These are phyloP conservation scores for Lordiphosa mommai DNA, from an alignment of 1,140 invertebrate species.

Conservation along the genomic window DNA sequence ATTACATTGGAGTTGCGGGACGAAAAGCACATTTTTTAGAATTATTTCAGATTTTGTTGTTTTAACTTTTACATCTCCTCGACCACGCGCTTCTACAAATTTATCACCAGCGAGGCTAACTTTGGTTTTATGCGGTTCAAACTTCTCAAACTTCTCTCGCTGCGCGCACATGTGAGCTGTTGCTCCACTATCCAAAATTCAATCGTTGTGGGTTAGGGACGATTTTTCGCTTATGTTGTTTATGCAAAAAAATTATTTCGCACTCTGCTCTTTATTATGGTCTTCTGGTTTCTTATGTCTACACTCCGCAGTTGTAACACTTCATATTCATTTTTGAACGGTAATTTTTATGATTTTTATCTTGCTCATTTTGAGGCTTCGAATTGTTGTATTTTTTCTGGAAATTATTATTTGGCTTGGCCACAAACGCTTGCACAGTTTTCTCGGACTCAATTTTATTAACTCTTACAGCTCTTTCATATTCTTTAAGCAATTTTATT, in stretches of 20 bases:
- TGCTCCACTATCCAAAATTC: not conserved
- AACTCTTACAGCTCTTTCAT: too few species aligned
- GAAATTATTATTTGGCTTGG: too few species aligned
- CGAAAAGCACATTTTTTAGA: not conserved
- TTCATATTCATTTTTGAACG: not conserved
- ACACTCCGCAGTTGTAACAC: not conserved
- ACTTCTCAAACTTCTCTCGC: not conserved
- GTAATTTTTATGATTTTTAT: too few species aligned
- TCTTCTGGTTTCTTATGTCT: not conserved
- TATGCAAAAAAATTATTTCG: not conserved
- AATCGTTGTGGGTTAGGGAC: not conserved
- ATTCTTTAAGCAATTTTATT: too few species aligned
- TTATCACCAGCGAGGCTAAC: not conserved
- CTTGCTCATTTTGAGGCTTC: too few species aligned
- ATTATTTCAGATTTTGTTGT: not conserved
- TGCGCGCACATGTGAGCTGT: not conserved
- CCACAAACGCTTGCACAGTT: too few species aligned
- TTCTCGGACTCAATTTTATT: too few species aligned
- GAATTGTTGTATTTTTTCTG: too few species aligned
- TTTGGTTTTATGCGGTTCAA: not conserved
- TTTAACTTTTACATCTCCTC: not conserved
- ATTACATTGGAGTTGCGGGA: not conserved
- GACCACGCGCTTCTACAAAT: not conserved
- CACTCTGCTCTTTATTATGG: not conserved
- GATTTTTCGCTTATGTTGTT: not conserved